Base-by-base conservation (phyloP, 2,113 vertebrate species). In the Picathartes gymnocephalus region DNA sequence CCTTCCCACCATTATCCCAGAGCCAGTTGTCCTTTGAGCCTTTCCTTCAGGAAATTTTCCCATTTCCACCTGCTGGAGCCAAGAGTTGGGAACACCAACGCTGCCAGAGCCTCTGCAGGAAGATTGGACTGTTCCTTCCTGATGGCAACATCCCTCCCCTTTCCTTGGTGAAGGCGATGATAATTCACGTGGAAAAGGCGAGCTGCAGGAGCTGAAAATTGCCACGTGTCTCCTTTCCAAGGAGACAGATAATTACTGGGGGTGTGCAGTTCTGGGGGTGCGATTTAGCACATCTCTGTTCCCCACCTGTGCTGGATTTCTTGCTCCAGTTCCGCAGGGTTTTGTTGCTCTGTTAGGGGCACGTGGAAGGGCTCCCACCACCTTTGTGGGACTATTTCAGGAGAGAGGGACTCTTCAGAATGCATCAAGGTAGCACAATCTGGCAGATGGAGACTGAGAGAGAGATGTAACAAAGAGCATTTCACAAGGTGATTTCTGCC, bases 401-500 rank as follows among this genome's bases (percentile, higher is more conserved):
- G n/a, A 42, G 14, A 5, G 6, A 66, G 39, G 50, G 13, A 11
- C 58, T 76, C 21, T 30, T 77, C 62, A 57, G 72, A 82, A 35
- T 70, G 71, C 57, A 42, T 6, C 37, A 37, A 56, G 40, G 91
- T 2, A 70, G 64, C 65, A 76, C 33, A 56, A 78, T n/a, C 31
- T 64, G 48, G 51, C 76, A 92, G 72, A 30, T 30, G 65, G 58
- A 53, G 83, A 23, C 17, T 15, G 51, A 61, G 45, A 24, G 5
- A 54, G 70, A 54, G 79, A 33, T 16, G 54, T 45, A 88, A 64
- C 54, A 45, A 81, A 30, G 47, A 68, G 18, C 12, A 1, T 77
- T 93, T 90, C 68, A 58, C 42, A 28, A 82, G 58, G 81, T 79
- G 6, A 57, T 79, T 91, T 79, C 89, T 87, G 69, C 73, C 81